Evolutionary conservation across 2,888 invertebrate genomes (phyloP).

Genomic region (Pterostichus niger): DNA sequence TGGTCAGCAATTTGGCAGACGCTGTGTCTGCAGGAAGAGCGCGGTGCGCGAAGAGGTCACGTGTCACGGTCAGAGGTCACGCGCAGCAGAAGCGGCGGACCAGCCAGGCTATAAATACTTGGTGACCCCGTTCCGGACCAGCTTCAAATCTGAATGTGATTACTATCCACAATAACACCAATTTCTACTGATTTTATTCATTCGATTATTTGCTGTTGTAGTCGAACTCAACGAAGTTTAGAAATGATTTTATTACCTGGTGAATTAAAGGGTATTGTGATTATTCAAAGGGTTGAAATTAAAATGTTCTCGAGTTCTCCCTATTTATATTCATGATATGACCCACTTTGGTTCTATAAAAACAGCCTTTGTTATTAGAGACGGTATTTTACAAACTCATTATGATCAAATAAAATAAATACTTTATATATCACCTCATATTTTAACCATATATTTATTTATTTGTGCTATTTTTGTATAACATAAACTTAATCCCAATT

Average conservation of each 20-base stretch:
- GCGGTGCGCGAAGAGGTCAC: conserved; percentile 24
- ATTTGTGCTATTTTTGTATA: no score
- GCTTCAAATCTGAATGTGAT: neutral
- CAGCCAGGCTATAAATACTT: conserved; percentile 22
- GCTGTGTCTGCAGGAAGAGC: conserved; percentile 39
- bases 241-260: conserved; percentile 5
- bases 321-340: conserved; percentile 21
- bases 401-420: no score
- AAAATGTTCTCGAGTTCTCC: neutral
- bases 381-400: neutral
- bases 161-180: neutral
- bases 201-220: conserved; percentile 9
- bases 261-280: conserved; percentile 29
- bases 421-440: no score
- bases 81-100: conserved; percentile 14
- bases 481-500: no score
- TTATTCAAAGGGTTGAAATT: conserved; percentile 2
- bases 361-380: conserved; percentile 3
- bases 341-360: neutral
- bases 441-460: no score
- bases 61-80: conserved; percentile 43
- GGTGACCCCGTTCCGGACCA: conserved; percentile 6
- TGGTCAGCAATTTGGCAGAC: conserved; percentile 51
- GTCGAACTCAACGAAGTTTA: conserved; percentile 7
- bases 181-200: conserved; percentile 14